Percentiles rank a stretch among this genome's conserved stretches.
These are phyloP conservation scores for Oikopleura vanhoeffeni DNA, from an alignment of 23 tunicate species.

Conservation along the genomic window DNA sequence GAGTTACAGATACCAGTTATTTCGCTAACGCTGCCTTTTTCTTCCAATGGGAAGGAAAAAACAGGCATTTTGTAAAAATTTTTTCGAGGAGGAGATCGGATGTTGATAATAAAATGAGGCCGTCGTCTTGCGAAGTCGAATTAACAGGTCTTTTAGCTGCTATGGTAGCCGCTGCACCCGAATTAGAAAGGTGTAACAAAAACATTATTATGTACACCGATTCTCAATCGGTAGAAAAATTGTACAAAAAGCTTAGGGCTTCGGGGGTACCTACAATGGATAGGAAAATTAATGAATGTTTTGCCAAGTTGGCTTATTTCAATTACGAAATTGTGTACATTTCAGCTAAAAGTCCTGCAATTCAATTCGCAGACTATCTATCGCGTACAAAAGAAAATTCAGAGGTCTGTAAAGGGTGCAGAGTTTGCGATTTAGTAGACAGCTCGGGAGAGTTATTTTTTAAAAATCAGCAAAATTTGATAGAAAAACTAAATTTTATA, in stretches of 20 bases:
- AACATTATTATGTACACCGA: neutral
- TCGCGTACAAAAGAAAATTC: neutral
- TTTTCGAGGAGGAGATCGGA: neutral
- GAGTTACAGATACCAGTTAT: neutral
- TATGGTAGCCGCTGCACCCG: neutral
- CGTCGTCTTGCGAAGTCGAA: neutral
- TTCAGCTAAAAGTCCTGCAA: neutral
- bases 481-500: too few relatives aligned
- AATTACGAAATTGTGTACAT: neutral
- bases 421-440: neutral
- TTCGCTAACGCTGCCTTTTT: neutral
- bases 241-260: neutral
- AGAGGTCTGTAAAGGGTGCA: neutral
- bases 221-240: neutral
- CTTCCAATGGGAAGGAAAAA: neutral
- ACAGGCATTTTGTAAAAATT: neutral
- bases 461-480: too few relatives aligned
- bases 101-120: neutral
- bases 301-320: neutral
- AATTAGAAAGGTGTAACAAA: neutral
- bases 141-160: neutral
- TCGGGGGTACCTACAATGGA: neutral
- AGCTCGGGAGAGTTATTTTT: neutral
- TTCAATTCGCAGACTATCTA: neutral
- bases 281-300: neutral